These are phyloP conservation scores for Xestia rhomboidea DNA, from an alignment of 2,888 invertebrate genomes.

Conservation along the genomic window DNA sequence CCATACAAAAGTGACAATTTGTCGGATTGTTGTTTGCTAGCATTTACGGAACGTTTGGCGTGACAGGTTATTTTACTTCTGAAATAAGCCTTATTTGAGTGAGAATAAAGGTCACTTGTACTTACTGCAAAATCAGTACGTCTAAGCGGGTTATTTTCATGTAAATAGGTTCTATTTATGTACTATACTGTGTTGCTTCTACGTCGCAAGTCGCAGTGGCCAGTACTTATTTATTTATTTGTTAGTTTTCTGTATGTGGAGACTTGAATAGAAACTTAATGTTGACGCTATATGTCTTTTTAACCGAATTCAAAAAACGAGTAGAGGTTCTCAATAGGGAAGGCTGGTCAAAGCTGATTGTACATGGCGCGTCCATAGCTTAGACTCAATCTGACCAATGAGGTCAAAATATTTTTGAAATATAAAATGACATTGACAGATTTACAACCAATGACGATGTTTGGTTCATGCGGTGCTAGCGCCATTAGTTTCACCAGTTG, in stretches of 20 bases:
- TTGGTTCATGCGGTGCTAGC: too few relatives aligned
- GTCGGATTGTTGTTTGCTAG: slow-evolving; percentile 52
- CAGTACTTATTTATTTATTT: slow-evolving; percentile 21
- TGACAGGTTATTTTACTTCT: background rate
- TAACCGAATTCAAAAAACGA: too few relatives aligned
- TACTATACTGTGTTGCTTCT: slow-evolving; percentile 41
- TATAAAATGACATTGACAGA: too few relatives aligned
- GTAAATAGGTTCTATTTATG: slow-evolving; percentile 60
- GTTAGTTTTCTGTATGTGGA: slow-evolving; percentile 7
- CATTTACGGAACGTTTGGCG: slow-evolving; percentile 42
- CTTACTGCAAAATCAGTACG: background rate
- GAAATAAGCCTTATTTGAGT: background rate
- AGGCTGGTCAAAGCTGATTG: too few relatives aligned
- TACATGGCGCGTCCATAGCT: too few relatives aligned
- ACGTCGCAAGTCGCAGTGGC: slow-evolving; percentile 16
- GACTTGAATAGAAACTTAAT: background rate
- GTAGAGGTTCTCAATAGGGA: too few relatives aligned
- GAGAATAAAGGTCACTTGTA: background rate
- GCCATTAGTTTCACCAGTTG: too few relatives aligned
- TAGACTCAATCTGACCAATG: too few relatives aligned
- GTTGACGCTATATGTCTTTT: background rate
- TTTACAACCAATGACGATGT: too few relatives aligned
- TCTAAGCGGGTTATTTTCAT: slow-evolving; percentile 57
- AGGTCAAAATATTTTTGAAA: too few relatives aligned
- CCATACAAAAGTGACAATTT: slow-evolving; percentile 41